phyloP scores from a whole-genome alignment of 2,113 vertebrate species.

The Plectropomus leopardus region DNA sequence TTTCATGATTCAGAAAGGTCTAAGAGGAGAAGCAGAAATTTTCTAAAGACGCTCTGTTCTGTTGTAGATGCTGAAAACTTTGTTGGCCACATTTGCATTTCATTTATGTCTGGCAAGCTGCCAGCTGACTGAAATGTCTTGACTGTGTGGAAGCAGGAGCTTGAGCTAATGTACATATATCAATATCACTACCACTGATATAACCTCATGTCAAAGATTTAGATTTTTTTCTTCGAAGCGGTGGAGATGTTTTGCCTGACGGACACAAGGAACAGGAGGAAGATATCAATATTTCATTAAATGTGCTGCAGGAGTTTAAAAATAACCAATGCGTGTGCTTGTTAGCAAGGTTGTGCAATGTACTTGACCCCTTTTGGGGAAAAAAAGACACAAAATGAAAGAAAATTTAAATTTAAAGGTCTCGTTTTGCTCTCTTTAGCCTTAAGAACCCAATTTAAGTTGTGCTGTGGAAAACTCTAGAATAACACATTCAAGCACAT shows the following conservation, averaged over 20 bases:
- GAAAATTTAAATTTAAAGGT: not conserved
- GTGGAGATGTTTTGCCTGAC: not conserved
- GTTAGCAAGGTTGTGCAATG: conserved; percentile 27
- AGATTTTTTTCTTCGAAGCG: conserved; percentile 4
- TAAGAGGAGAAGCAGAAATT: conserved; percentile 38
- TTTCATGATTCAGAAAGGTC: conserved; percentile 48
- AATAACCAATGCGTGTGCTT: conserved; percentile 32
- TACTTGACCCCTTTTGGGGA: conserved; percentile 14
- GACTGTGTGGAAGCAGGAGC: conserved; percentile 7
- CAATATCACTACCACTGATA: not conserved
- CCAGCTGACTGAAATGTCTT: conserved; percentile 9
- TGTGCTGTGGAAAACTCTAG: conserved; percentile 13
- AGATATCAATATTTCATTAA: conserved; percentile 45
- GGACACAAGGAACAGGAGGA: not conserved
- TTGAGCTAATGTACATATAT: not conserved
- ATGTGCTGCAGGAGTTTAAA: not conserved
- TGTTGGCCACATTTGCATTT: conserved; percentile 45
- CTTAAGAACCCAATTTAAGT: conserved; percentile 43
- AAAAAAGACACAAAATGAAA: not conserved
- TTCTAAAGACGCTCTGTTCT: conserved; percentile 21
- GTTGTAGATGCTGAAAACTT: conserved; percentile 23
- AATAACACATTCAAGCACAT: conserved; percentile 36
- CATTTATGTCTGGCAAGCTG: conserved; percentile 6
- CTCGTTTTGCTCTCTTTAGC: conserved; percentile 16
- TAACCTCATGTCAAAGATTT: not conserved